phyloP scores from a whole-genome alignment of 2,797 vertebrate species.

The Cirrhinus molitorella region DNA sequence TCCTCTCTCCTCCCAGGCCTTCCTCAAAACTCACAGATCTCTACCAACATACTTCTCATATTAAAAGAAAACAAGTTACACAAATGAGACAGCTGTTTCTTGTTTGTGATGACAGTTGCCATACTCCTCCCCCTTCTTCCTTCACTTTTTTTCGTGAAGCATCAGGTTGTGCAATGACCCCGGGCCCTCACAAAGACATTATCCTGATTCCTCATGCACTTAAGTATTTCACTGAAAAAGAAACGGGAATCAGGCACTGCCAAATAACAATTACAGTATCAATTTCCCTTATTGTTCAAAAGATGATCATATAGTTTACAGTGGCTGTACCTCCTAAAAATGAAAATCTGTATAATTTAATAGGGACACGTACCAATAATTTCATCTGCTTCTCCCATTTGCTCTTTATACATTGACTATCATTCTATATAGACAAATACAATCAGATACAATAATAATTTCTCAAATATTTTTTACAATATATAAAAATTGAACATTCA shows the following conservation, averaged over 20 bases:
- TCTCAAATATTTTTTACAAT: no score
- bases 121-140: slow-evolving; percentile 61
- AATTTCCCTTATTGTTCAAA: not conserved
- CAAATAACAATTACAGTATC: not conserved
- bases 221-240: not conserved
- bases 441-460: no score
- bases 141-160: slow-evolving; percentile 15
- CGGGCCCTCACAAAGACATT: slow-evolving; percentile 26
- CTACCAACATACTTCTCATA: slow-evolving; percentile 85
- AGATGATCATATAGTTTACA: not conserved
- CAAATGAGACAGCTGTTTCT: slow-evolving; percentile 89
- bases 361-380: no score
- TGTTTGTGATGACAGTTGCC: slow-evolving; percentile 86
- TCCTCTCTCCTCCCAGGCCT: slow-evolving; percentile 72
- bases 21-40: slow-evolving; percentile 80
- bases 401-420: no score
- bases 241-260: not conserved
- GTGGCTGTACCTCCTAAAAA: not conserved
- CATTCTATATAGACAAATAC: no score
- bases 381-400: no score
- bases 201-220: no score
- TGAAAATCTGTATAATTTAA: not conserved
- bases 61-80: slow-evolving; percentile 91
- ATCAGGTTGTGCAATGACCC: slow-evolving; percentile 67
- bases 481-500: no score